These are phyloP conservation scores for Sebastes vulpes DNA, from an alignment of 2,797 vertebrate species.

Conservation along the genomic window DNA sequence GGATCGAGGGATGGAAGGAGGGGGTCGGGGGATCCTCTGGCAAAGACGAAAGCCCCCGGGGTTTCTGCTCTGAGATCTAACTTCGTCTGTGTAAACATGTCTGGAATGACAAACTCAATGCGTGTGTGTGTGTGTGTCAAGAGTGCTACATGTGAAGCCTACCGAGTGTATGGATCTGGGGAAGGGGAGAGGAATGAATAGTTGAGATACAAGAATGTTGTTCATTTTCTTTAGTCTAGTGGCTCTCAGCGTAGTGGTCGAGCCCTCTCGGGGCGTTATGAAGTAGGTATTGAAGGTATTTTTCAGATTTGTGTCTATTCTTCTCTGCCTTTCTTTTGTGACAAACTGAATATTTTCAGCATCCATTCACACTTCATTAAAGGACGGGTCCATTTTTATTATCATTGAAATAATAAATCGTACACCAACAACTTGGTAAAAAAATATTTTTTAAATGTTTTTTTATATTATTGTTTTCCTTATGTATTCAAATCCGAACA, in stretches of 20 bases:
- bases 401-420: too few relatives aligned
- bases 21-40: slow-evolving; percentile 36
- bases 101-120: slow-evolving; percentile 61
- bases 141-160: slow-evolving; percentile 20
- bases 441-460: too few relatives aligned
- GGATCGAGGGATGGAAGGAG: slow-evolving; percentile 24
- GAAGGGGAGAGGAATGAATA: neutral
- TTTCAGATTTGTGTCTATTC: neutral
- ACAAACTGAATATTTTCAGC: slow-evolving; percentile 9
- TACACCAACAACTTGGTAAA: too few relatives aligned
- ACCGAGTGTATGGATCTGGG: slow-evolving; percentile 13
- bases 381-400: rapidly evolving
- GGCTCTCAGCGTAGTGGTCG: neutral
- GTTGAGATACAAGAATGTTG: neutral
- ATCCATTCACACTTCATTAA: neutral
- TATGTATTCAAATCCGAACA: too few relatives aligned
- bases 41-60: slow-evolving; percentile 51
- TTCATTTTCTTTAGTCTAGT: slow-evolving; percentile 12
- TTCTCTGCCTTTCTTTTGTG: neutral
- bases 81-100: slow-evolving; percentile 76
- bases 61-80: slow-evolving; percentile 60
- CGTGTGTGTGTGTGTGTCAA: slow-evolving; percentile 22
- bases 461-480: too few relatives aligned
- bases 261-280: neutral
- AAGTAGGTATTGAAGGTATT: neutral